Evolutionary conservation across 2,888 invertebrate genomes (phyloP), one percentile per base, ranked within the genome.

Genomic region (Pheosia tremula): DNA sequence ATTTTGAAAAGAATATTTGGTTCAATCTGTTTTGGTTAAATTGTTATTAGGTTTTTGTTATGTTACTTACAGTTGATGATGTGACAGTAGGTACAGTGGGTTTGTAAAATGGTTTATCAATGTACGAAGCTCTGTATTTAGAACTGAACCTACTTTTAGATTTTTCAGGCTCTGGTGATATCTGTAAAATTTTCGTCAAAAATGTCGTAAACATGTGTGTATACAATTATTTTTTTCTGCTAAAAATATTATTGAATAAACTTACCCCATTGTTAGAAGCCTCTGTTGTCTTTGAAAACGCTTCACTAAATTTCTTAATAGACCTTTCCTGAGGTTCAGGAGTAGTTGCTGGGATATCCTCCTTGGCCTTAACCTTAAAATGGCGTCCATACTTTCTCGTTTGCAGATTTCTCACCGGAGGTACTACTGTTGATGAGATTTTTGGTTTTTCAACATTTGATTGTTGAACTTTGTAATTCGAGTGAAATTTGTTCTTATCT

Each of bases 41-140:
- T 57, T 57, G 61, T 61, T 57, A 59, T 72, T 68, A 69, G 63
- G 68, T 64, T 63, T 68, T 75, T 66, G 72, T 59, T 62, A 64
- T 75, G 74, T 81, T 88, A 90, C 94, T 93, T 89, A 94, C 93
- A 86, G 91, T 93, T 80, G 94, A 89, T 75, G 94, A 86, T 77
- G 94, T 94, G 62, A 95, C 88, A 65, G 94, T 90, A 57, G 95
- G 95, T 75, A 96, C 95, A 65, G 95, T 95, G 64, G 95, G 94
- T 83, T 95, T 93, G 85, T 96, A 96, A 80, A 93, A 93, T 58
- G 95, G 95, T 77, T 94, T 93, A 60, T 95, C 94, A 60, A 93
- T 83, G 80, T 86, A 86, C 64, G 91, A 90, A 61, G 90, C 90
- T 78, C 95, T 91, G 83, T 95, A 95, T 83, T 95, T 94, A 66